Evolutionary conservation across 2,113 vertebrate genomes (phyloP), one percentile per base, ranked within the genome.

Genomic region (Neolamprologus sp.): DNA sequence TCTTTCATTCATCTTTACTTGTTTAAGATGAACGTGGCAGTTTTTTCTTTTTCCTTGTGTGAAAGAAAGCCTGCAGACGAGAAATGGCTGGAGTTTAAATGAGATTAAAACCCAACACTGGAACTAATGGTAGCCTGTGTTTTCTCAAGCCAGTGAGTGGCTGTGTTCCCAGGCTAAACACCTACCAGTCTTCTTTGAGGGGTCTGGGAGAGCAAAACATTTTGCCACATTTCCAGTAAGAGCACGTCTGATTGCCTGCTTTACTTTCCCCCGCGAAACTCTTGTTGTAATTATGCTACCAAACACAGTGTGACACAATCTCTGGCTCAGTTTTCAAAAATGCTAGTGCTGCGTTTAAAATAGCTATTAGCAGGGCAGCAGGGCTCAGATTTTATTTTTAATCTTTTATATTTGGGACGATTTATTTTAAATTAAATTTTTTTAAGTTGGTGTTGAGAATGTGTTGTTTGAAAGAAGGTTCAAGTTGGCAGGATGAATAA

Each of bases 111-210:
- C 45, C 35, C 42, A 71, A 85, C 45, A 80, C 60, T 53, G 31
- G 54, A 90, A 80, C 35, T n/a, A 33, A 53, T 53, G 21, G 42
- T 19, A 26, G 35, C 16, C 33, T 83, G 35, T 54, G 28, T 87
- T 86, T 88, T 84, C 73, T 49, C 16, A 53, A 55, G 87, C 73
- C 16, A 28, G 9, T 68, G 33, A 68, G 19, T 8, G 33, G 58
- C 68, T 65, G 21, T 80, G 75, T 88, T 92, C 86, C 9, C 19
- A 87, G 65, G 68, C 65, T 83, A 85, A 89, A 92, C 87, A 90
- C 17, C 51, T 5, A 23, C 28, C 47, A n/a, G 73, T 23, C n/a
- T 21, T 82, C 31, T 33, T 37, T 73, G 19, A 42, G 80, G 19
- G 51, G 33, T 83, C 75, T 85, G 55, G 13, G 54, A 90, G 45